Evolutionary conservation across 1,140 invertebrate genomes (phyloP), one percentile per base, ranked within the genome.

Genomic region (Idris sp.): DNA sequence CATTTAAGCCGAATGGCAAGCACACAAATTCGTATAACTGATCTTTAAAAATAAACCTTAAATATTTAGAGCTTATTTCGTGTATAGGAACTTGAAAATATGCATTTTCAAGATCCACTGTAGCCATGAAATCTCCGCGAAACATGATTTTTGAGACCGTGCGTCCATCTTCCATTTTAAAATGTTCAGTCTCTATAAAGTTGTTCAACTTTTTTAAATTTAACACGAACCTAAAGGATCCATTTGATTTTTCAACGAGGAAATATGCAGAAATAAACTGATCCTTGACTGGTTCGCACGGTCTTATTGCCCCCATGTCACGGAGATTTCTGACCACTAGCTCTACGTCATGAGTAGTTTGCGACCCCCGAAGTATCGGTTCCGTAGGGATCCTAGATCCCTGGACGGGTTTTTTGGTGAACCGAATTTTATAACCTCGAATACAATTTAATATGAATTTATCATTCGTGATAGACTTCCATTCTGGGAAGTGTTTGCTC

Each of bases 111-210:
- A 30, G 9, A 9, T 30, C 28, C 2, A 30, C n/a, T 9, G 8
- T 38, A 9, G 14, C 11, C 35, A 38, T 38, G 18, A 38, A 38
- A 18, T 10, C n/a, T 4, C 9, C 35, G 8, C 11, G n/a, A 13
- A 15, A 18, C n/a, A 38, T 38, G 2, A 38, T 13, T 3, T 18
- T 8, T n/a, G 11, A 1, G 1, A 10, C 35, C 2, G 35, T 38
- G 16, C 9, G n/a, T 6, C n/a, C 9, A 9, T 38, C n/a, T n/a
- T 40, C 36, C 16, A 40, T 40, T 10, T 40, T 40, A 40, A 40
- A 40, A 19, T 40, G 36, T 14, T 19, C 2, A 0, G 36, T 6
- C n/a, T 18, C 9, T 19, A 40, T 2, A 4, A 19, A 40, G 2
- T 14, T 4, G 33, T 36, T 36, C 4, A 36, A 15, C 15, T 36